These are phyloP conservation scores for Eulemur coronatus DNA, from an alignment of 2,797 vertebrate species.

Conservation along the genomic window DNA sequence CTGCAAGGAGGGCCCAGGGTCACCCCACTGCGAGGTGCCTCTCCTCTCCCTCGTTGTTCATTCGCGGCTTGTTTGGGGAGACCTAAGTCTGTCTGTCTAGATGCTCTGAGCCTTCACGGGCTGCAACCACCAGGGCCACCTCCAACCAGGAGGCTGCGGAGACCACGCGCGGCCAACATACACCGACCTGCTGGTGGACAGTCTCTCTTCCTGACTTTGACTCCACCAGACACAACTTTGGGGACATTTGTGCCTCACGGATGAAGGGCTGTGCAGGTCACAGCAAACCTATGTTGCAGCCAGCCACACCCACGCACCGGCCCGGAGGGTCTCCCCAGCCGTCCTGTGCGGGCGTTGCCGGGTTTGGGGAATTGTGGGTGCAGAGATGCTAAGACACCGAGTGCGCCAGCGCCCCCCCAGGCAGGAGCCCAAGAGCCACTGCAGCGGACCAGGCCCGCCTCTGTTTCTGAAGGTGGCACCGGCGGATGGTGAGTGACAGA, in stretches of 20 bases:
- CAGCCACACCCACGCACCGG: rapidly evolving
- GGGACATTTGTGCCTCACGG: not conserved
- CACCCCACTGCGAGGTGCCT: rapidly evolving
- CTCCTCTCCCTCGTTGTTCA: too few species aligned
- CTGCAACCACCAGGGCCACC: rapidly evolving
- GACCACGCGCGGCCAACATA: rapidly evolving
- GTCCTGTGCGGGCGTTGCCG: not conserved
- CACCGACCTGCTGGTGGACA: rapidly evolving
- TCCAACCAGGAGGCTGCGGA: rapidly evolving
- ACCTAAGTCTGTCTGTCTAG: not conserved
- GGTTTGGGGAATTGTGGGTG: rapidly evolving
- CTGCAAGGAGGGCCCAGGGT: not conserved
- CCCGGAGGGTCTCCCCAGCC: rapidly evolving
- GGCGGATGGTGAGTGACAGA: rapidly evolving
- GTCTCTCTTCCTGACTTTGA: not conserved
- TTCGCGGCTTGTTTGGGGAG: not conserved
- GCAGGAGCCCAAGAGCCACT: too few species aligned
- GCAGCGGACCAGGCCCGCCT: rapidly evolving
- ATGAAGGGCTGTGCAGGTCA: not conserved
- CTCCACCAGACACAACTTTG: rapidly evolving
- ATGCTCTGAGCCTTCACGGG: not conserved
- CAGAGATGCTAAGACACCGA: rapidly evolving
- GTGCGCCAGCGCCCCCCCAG: rapidly evolving
- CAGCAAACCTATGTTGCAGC: not conserved
- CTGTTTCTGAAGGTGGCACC: rapidly evolving